Conservation (phyloP, 1,140 invertebrate genomes). For the Pomacea maculata region DNA sequence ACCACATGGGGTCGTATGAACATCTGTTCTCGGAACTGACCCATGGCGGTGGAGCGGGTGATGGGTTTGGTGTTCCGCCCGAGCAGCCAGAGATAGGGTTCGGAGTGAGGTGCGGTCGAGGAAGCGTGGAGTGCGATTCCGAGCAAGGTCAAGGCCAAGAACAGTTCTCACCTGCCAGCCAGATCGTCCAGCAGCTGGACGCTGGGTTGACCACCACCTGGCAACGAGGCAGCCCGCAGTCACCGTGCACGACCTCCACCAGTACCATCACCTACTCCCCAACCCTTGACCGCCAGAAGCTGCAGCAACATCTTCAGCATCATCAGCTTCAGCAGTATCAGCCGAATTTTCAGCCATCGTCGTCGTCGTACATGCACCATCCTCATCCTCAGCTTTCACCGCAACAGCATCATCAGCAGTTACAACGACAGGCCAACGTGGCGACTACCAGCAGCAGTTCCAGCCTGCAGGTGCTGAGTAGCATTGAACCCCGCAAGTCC, state of each 20-base stretch:
- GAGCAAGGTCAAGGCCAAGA: slow-evolving; percentile 11
- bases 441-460: slow-evolving; percentile 27
- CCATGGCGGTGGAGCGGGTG: neutral
- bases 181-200: slow-evolving; percentile 59
- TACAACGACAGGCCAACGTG: slow-evolving; percentile 19
- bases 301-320: neutral
- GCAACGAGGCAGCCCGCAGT: slow-evolving; percentile 45
- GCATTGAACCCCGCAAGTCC: slow-evolving; percentile 30
- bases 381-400: neutral
- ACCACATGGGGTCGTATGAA: slow-evolving; percentile 9
- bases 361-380: neutral
- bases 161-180: slow-evolving; percentile 33
- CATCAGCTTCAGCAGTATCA: neutral
- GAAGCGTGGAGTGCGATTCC: neutral
- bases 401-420: slow-evolving; percentile 10
- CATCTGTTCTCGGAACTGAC: slow-evolving; percentile 30
- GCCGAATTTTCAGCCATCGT: slow-evolving; percentile 4
- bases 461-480: slow-evolving; percentile 2
- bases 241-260: slow-evolving; percentile 49
- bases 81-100: slow-evolving; percentile 13
- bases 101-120: neutral
- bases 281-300: neutral
- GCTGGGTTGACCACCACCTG: slow-evolving; percentile 54
- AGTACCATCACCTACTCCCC: slow-evolving; percentile 26
- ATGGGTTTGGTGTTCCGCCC: slow-evolving; percentile 21